phyloP scores from a whole-genome alignment of 2,888 invertebrate species.

The Cryptocephalus moraei region DNA sequence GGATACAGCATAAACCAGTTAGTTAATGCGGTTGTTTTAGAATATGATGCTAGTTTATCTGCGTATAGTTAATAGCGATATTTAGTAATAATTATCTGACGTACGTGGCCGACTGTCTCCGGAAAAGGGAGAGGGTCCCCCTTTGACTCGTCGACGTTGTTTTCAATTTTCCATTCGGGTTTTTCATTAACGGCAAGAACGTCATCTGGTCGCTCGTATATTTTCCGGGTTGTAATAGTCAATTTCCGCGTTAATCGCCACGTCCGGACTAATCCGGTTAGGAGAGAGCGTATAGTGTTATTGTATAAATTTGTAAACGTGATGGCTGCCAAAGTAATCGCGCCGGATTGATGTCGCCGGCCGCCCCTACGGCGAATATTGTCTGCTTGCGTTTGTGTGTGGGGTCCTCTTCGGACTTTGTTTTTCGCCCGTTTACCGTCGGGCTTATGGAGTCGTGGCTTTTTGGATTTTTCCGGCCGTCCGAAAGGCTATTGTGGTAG shows the following conservation, averaged over 20 bases:
- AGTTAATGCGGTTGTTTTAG: too few species aligned
- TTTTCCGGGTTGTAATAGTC: conserved; percentile 31
- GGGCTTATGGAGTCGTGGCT: too few species aligned
- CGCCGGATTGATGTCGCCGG: conserved; percentile 8
- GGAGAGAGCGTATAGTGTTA: conserved; percentile 22
- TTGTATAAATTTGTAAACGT: conserved; percentile 29
- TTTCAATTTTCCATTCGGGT: neutral
- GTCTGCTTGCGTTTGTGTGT: too few species aligned
- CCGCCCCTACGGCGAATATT: neutral
- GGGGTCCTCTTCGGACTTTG: too few species aligned
- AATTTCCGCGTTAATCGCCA: conserved; percentile 31
- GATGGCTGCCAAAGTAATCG: conserved; percentile 11
- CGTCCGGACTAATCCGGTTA: conserved; percentile 29
- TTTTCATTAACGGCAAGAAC: conserved; percentile 1
- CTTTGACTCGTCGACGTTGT: neutral
- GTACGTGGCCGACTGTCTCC: too few species aligned
- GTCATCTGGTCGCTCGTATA: conserved; percentile 11
- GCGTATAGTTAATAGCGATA: too few species aligned
- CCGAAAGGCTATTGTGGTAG: too few species aligned
- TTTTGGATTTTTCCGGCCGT: too few species aligned
- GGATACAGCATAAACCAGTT: too few species aligned
- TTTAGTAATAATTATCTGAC: too few species aligned
- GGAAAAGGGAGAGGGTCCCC: neutral
- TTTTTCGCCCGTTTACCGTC: too few species aligned
- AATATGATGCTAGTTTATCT: too few species aligned